A percentile compares a stretch with the other conserved stretches of the same genome.
Evolutionary conservation across 2,888 invertebrate species (phyloP).

Genomic region (Spisula subtruncata): DNA sequence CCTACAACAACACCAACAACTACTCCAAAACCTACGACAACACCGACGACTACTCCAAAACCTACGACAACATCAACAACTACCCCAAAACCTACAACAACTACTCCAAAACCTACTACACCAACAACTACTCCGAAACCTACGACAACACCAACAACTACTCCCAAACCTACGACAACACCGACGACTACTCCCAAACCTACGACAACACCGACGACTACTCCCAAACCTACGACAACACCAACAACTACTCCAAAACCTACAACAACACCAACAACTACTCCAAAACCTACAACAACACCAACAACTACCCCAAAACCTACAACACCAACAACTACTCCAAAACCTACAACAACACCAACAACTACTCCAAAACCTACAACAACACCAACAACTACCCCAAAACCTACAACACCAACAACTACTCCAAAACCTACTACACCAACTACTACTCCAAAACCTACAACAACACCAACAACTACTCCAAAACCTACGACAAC

Average conservation of each 20-base stretch:
- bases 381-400: neutral
- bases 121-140: neutral
- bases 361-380: neutral
- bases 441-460: neutral
- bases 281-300: neutral
- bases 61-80: neutral
- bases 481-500: neutral
- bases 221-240: neutral
- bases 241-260: neutral
- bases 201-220: neutral
- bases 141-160: neutral
- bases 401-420: neutral
- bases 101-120: neutral
- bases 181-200: neutral
- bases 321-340: neutral
- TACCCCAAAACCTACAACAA: neutral
- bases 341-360: neutral
- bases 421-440: neutral
- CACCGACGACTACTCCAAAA: neutral
- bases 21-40: neutral
- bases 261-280: neutral
- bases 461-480: neutral
- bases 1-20: neutral
- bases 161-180: neutral
- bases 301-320: neutral